phyloP scores from a whole-genome alignment of 1,140 invertebrate genomes.

The Macrosteles quadrilineatus region DNA sequence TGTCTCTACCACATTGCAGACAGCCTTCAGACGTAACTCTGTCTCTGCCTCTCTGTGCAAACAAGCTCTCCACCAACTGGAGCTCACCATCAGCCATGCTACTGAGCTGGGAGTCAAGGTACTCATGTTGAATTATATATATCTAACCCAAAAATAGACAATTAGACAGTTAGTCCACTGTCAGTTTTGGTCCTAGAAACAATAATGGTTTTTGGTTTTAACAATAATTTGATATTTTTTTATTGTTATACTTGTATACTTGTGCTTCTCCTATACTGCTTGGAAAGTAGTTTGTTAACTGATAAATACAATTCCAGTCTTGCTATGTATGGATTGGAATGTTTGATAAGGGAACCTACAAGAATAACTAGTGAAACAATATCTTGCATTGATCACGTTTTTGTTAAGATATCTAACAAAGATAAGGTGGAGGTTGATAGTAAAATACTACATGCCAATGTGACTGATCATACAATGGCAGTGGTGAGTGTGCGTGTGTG shows the following conservation, averaged over 20 bases:
- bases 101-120: conserved; percentile 74
- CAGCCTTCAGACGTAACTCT: conserved; percentile 60
- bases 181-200: no score
- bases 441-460: background rate
- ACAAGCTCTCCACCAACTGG: conserved; percentile 70
- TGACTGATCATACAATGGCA: background rate
- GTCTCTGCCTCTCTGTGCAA: conserved; percentile 66
- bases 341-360: background rate
- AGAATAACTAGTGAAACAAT: background rate
- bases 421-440: background rate
- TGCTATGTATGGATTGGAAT: conserved; percentile 7
- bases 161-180: no score
- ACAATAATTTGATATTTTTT: no score
- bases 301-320: no score
- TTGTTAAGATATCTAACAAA: background rate
- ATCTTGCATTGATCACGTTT: background rate
- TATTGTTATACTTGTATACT: no score
- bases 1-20: conserved; percentile 61
- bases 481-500: background rate
- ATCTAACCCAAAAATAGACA: no score
- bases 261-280: no score
- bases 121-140: no score
- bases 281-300: no score
- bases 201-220: no score
- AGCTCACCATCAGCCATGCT: conserved; percentile 67